Base-by-base conservation (phyloP, 2,113 vertebrate genomes). In the Lophotis ruficrista region DNA sequence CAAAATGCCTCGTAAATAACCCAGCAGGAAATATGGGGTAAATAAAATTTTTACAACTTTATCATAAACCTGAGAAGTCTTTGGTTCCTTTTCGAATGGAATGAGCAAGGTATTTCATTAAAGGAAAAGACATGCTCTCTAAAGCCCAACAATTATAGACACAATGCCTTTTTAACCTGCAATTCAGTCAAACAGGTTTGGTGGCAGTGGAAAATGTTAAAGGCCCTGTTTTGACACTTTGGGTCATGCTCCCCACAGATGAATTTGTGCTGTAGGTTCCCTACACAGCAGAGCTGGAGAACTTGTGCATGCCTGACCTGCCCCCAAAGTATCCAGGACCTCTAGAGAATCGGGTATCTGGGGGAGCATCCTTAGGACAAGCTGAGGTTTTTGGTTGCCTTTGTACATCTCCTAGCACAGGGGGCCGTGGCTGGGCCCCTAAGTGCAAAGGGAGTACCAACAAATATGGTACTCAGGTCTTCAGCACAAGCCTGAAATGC, bases 1-100 rank as follows among this genome's bases (percentile, higher is more conserved):
- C 97, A 97, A 97, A 97, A 97, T 97, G 96, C 96, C 97, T 97
- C 88, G 25, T 97, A 97, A 97, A 97, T 97, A 97, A 97, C 97
- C 96, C 97, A 97, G 97, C 97, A 97, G 97, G 97, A 97, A 97
- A 97, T 97, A 97, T 96, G 93, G 95, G 95, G 96, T 96, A 97
- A 97, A 97, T 97, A 97, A 97, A 97, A 83, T 91, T 97, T 97
- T 97, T 97, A 97, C 97, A 96, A 86, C 96, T 97, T 97, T 97
- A 97, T 97, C 94, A 97, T 97, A 97, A 97, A 97, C 97, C 96
- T 97, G 96, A 96, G 96, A 96, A 97, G 96, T 96, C 97, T 97
- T 97, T 95, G 97, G 97, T 97, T 97, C 89, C 94, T 96, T 97
- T 95, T 94, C 28, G 13, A 96, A 96, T 95, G 96, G 94, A 97